Evolutionary conservation across 2,113 vertebrate species (phyloP).

Genomic region (Crypturellus undulatus): DNA sequence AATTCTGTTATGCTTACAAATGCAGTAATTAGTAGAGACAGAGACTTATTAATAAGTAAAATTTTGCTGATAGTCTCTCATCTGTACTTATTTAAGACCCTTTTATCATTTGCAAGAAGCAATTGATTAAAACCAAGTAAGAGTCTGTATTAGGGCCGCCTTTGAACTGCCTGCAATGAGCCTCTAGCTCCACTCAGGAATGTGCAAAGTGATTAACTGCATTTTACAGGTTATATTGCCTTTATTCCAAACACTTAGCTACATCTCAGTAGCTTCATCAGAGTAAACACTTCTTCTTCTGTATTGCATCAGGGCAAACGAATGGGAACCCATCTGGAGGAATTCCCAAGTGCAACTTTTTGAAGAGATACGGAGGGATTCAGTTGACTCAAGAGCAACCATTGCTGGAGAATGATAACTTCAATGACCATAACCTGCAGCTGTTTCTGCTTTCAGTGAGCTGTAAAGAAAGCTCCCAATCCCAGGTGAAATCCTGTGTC

Average conservation of each 20-base stretch:
- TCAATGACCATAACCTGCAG: not conserved
- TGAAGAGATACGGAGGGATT: not conserved
- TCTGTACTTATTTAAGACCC: not conserved
- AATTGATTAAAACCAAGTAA: not conserved
- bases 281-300: not conserved
- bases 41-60: conserved; percentile 28
- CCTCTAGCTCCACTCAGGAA: not conserved
- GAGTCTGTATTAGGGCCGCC: not conserved
- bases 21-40: not conserved
- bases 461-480: not conserved
- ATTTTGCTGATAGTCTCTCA: not conserved
- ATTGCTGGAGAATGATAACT: not conserved
- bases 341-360: not conserved
- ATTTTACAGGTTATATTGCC: not conserved
- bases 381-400: not conserved
- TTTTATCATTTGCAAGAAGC: not conserved
- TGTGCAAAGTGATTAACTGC: not conserved
- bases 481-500: not conserved
- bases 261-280: not conserved
- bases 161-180: not conserved
- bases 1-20: not conserved
- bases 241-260: not conserved
- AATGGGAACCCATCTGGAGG: not conserved
- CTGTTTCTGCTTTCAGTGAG: not conserved
- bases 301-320: not conserved